Evolutionary conservation across 2,797 vertebrate genomes (phyloP).

Genomic region (Coregonus sp.): DNA sequence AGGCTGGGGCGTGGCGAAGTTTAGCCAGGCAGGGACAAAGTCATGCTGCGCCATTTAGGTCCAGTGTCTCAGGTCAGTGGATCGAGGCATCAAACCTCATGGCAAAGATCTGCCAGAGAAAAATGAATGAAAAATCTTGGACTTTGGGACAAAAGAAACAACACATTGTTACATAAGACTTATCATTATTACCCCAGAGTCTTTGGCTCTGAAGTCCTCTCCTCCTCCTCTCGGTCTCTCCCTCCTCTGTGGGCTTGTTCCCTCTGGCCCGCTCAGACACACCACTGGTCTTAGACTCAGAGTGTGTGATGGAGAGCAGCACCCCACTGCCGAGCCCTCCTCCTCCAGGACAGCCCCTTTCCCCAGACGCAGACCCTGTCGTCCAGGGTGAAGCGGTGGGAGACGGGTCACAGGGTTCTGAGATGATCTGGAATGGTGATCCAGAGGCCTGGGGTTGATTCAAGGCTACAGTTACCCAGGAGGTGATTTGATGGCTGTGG

Average conservation of each 20-base stretch:
- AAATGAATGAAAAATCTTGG: background rate
- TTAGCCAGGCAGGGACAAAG: constrained; percentile 99
- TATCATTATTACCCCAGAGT: constrained; percentile 84
- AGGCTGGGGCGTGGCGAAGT: constrained; percentile 99
- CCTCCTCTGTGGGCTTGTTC: constrained; percentile 49
- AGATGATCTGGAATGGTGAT: constrained; percentile 65
- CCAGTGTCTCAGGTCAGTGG: constrained; percentile 99
- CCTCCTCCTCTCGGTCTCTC: constrained; percentile 72
- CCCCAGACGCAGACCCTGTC: constrained; percentile 72
- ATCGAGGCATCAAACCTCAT: constrained; percentile 99
- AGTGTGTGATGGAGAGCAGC: constrained; percentile 61
- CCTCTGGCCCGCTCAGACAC: constrained; percentile 59
- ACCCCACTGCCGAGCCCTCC: constrained; percentile 56
- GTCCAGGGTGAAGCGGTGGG: constrained; percentile 73
- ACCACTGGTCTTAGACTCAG: constrained; percentile 57
- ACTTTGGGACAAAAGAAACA: background rate
- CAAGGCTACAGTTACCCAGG: constrained; percentile 11
- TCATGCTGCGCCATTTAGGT: constrained; percentile 99
- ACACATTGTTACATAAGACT: background rate
- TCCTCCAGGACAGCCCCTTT: constrained; percentile 74
- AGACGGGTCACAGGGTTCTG: constrained; percentile 53
- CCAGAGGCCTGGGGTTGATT: constrained; percentile 53
- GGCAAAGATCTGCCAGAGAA: constrained; percentile 87
- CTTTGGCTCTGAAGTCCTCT: constrained; percentile 90
- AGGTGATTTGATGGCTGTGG: background rate